Conservation (phyloP, 2,113 vertebrate species). For the Mustela lutreola region DNA sequence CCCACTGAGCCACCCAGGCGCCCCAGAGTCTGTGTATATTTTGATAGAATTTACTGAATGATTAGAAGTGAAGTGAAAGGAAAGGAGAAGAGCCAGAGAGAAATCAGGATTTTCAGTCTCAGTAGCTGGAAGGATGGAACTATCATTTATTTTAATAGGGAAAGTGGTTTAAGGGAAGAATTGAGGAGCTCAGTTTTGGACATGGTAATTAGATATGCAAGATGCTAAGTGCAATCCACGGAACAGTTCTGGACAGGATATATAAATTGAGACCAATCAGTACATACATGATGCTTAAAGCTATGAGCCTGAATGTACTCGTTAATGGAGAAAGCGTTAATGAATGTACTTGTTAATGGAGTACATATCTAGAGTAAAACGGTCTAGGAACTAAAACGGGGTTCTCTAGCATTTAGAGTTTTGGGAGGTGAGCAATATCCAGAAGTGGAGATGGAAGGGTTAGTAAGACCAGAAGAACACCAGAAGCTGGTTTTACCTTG, state of each 20-base stretch:
- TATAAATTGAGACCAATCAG: background rate
- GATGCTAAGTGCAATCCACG: background rate
- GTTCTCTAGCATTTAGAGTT: conserved; percentile 26
- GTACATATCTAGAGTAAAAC: background rate
- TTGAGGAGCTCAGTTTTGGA: background rate
- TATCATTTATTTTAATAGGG: background rate
- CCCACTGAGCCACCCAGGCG: no score
- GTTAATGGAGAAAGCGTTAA: background rate
- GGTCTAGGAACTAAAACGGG: background rate
- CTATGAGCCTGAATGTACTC: background rate
- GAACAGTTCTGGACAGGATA: background rate
- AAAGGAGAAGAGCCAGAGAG: background rate
- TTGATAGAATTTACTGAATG: background rate
- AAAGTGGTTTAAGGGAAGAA: background rate
- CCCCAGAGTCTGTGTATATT: background rate
- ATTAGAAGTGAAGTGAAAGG: background rate
- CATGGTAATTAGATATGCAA: background rate
- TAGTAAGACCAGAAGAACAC: background rate
- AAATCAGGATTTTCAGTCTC: background rate
- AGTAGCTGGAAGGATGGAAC: background rate
- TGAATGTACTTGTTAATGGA: background rate
- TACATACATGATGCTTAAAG: background rate
- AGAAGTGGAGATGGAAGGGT: background rate
- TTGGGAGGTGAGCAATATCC: background rate
- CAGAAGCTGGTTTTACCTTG: background rate